These are phyloP conservation scores for Lemur catta DNA, from an alignment of 2,797 vertebrate species.

Conservation along the genomic window DNA sequence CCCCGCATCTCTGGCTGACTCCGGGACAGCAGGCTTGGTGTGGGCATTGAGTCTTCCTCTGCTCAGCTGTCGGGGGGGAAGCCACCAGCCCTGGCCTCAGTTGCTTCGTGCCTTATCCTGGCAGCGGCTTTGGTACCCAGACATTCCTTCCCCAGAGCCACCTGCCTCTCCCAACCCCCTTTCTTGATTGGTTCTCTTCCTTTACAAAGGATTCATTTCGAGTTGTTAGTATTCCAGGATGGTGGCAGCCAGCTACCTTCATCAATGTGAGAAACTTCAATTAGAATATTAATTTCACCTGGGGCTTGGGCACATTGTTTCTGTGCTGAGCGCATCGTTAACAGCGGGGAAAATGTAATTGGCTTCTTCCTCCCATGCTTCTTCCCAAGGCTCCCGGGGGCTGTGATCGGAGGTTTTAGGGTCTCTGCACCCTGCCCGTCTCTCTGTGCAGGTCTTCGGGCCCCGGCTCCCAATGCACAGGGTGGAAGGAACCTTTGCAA, in stretches of 20 bases:
- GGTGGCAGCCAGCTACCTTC: constrained; percentile 24
- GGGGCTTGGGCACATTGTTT: not conserved
- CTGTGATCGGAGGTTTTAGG: not conserved
- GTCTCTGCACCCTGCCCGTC: not conserved
- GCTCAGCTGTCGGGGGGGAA: not conserved
- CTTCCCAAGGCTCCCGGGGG: not conserved
- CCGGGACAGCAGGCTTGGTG: constrained; percentile 58
- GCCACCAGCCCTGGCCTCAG: fast-evolving
- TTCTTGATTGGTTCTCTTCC: constrained; percentile 23
- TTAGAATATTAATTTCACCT: constrained; percentile 42
- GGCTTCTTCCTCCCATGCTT: not conserved
- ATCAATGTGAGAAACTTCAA: not conserved
- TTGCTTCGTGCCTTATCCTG: constrained; percentile 69
- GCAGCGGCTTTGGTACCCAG: constrained; percentile 62
- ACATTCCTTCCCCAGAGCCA: not conserved
- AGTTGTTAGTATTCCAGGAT: constrained; percentile 21
- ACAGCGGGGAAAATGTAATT: not conserved
- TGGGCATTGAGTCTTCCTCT: constrained; percentile 12
- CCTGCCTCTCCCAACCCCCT: not conserved
- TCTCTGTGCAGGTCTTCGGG: not conserved
- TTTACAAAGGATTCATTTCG: constrained; percentile 1
- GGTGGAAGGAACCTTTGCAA: not conserved
- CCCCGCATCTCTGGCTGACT: constrained; percentile 61
- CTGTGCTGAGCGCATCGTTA: not conserved
- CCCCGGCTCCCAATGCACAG: fast-evolving